These are phyloP conservation scores for Plemyria rubiginata DNA, from an alignment of 2,888 invertebrate species.

Conservation along the genomic window DNA sequence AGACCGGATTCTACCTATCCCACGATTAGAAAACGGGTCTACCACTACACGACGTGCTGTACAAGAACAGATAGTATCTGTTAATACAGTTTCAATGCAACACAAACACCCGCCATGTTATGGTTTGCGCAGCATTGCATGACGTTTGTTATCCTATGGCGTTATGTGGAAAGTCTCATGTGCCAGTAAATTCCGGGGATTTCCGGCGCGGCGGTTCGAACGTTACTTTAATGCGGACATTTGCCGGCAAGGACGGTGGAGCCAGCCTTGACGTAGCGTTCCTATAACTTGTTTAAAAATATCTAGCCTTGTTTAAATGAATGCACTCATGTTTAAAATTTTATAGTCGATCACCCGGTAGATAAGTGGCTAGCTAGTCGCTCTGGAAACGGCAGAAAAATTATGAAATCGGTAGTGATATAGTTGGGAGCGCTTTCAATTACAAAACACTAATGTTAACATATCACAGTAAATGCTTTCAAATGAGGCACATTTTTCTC, in stretches of 20 bases:
- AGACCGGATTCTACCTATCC: no score
- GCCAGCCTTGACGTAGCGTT: background rate
- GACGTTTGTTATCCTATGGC: conserved; percentile 30
- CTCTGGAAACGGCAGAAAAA: no score
- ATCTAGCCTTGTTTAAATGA: background rate
- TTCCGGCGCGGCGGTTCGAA: conserved; percentile 29
- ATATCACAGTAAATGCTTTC: no score
- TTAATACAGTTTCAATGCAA: conserved; percentile 16
- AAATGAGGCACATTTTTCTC: no score
- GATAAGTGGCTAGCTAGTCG: background rate
- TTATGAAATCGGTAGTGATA: no score
- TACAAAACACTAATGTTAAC: no score
- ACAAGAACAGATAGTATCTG: conserved; percentile 6
- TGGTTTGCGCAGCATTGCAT: conserved; percentile 30
- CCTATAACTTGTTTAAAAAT: background rate
- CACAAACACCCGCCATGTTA: conserved; percentile 23
- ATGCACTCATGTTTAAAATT: background rate
- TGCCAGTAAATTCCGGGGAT: conserved; percentile 29
- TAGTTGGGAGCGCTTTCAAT: no score
- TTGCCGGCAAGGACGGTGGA: conserved; percentile 10
- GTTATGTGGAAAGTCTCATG: conserved; percentile 30
- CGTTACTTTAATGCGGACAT: conserved; percentile 29
- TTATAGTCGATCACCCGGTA: background rate
- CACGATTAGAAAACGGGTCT: background rate
- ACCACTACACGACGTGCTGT: background rate